Percentiles rank a stretch among this genome's conserved stretches.
Evolutionary conservation across 2,113 vertebrate species (phyloP).

Genomic region (Choloepus hoffmanni): DNA sequence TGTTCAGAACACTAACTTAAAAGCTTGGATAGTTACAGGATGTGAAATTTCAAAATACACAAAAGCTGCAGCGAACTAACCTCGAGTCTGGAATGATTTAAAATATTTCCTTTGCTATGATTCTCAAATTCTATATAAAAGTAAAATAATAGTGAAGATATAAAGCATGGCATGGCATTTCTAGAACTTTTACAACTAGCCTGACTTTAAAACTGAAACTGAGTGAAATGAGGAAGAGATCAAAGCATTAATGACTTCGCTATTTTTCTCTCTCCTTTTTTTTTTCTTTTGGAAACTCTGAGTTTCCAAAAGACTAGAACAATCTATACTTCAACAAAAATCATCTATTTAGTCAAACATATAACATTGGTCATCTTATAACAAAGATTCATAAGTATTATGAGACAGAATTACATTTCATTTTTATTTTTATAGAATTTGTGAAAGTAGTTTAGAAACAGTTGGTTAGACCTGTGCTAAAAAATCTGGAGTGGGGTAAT

Average conservation of each 20-base stretch:
- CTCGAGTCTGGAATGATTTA: constrained; percentile 74
- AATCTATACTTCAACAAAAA: constrained; percentile 19
- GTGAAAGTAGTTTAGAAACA: constrained; percentile 25
- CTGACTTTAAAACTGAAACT: constrained; percentile 76
- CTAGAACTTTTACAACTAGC: constrained; percentile 69
- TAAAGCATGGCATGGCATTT: constrained; percentile 58
- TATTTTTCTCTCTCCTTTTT: not conserved
- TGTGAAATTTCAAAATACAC: constrained; percentile 69
- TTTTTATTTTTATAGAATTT: constrained; percentile 36
- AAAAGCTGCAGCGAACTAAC: constrained; percentile 46
- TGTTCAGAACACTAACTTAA: constrained; percentile 54
- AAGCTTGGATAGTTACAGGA: constrained; percentile 50
- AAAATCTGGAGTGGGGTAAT: not conserved
- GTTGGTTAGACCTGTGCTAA: not conserved
- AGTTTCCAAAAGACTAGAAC: not conserved
- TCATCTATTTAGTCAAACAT: not conserved
- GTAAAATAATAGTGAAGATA: constrained; percentile 52
- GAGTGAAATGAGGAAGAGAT: constrained; percentile 55
- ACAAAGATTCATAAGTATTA: not conserved
- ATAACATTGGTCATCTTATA: not conserved
- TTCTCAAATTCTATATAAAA: constrained; percentile 69
- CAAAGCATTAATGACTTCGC: constrained; percentile 59
- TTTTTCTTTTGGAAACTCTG: not conserved
- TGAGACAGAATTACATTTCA: not conserved
- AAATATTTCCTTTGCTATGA: constrained; percentile 79